Evolutionary conservation across 2,113 vertebrate genomes (phyloP).

Genomic region (Agapornis roseicollis): DNA sequence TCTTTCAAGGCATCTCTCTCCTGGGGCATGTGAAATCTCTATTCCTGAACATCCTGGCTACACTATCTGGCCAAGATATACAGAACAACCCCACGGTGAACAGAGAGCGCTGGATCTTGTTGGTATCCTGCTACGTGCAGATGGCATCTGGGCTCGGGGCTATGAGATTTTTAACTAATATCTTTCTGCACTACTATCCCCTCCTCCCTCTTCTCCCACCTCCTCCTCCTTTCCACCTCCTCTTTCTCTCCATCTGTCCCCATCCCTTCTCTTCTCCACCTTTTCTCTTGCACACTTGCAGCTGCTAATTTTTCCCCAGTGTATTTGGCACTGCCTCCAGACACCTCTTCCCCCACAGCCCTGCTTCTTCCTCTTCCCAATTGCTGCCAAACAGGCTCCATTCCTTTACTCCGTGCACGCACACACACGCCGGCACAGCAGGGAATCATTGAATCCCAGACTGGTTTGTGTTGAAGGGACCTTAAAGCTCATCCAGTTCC

Average conservation of each 20-base stretch:
- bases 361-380: not conserved
- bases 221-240: constrained; percentile 39
- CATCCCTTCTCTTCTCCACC: constrained; percentile 50
- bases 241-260: constrained; percentile 79
- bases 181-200: constrained; percentile 45
- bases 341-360: constrained; percentile 54
- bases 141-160: constrained; percentile 16
- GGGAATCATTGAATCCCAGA: not conserved
- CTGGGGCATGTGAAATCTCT: not conserved
- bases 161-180: constrained; percentile 18
- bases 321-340: constrained; percentile 68
- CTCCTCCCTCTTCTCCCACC: constrained; percentile 62
- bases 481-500: not conserved
- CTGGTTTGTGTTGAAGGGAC: not conserved
- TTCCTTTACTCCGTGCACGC: not conserved
- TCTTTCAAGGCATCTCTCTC: not conserved
- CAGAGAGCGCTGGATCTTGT: not conserved
- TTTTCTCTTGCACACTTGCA: constrained; percentile 67
- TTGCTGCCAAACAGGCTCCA: not conserved
- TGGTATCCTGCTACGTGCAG: not conserved
- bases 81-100: not conserved
- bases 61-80: not conserved
- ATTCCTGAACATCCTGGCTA: not conserved
- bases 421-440: not conserved
- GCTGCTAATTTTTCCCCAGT: constrained; percentile 72